Conservation (phyloP, 2,888 invertebrate species). For the Sphinx pinastri region DNA sequence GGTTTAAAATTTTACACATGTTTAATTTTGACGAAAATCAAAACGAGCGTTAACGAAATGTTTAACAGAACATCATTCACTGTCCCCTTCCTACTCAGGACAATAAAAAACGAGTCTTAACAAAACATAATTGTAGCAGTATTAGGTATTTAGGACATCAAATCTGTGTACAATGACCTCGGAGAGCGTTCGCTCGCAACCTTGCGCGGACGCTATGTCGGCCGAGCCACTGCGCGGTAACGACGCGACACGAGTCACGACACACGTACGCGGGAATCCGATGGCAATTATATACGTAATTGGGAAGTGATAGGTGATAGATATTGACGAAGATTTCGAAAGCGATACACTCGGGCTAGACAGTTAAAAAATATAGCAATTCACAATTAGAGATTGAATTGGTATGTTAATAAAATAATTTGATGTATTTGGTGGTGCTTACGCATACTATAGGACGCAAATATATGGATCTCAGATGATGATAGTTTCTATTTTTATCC, state of each 20-base stretch:
- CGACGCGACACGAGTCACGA: neutral
- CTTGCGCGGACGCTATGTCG: slow-evolving; percentile 47
- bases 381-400: neutral
- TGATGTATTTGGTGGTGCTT: no score
- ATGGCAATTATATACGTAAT: neutral
- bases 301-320: no score
- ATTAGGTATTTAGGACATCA: slow-evolving; percentile 78
- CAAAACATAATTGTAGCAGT: slow-evolving; percentile 43
- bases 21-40: no score
- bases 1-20: no score
- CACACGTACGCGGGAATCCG: neutral
- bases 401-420: no score
- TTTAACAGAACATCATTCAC: neutral
- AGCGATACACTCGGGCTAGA: no score
- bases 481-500: no score
- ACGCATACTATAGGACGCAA: no score
- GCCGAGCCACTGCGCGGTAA: neutral
- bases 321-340: neutral
- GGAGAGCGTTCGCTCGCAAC: slow-evolving; percentile 66
- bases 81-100: neutral
- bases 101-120: slow-evolving; percentile 8
- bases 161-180: slow-evolving; percentile 78
- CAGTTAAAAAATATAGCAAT: neutral
- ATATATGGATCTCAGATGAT: no score
- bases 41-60: no score